Conservation (phyloP, 2,797 vertebrate species). For the Champsocephalus gunnari region DNA sequence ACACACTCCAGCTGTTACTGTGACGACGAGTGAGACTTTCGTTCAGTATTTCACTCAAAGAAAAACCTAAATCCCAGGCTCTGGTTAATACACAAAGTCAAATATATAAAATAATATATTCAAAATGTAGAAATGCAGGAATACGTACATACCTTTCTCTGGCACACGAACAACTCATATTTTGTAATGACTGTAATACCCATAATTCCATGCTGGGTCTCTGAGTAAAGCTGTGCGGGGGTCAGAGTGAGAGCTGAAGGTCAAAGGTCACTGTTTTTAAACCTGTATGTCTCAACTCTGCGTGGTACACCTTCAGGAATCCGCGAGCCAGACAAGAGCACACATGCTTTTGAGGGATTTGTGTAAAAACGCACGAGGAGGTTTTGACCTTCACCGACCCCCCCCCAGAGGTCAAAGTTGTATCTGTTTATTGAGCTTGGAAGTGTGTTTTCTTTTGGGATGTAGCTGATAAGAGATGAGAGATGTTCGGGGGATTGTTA, state of each 20-base stretch:
- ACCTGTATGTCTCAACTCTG: conserved; percentile 16
- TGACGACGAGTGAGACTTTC: background rate
- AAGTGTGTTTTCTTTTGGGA: conserved; percentile 38
- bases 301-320: conserved; percentile 34
- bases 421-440: conserved; percentile 47
- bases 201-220: conserved; percentile 51
- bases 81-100: too few relatives aligned
- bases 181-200: conserved; percentile 37
- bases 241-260: conserved; percentile 28
- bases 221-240: conserved; percentile 14
- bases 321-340: conserved; percentile 7
- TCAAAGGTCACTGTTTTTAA: too few relatives aligned
- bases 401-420: conserved; percentile 11
- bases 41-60: background rate
- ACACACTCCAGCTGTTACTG: conserved; percentile 4
- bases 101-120: too few relatives aligned
- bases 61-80: too few relatives aligned
- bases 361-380: background rate
- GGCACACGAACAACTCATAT: background rate
- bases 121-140: too few relatives aligned
- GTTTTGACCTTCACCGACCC: conserved; percentile 21
- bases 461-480: conserved; percentile 40
- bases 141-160: background rate
- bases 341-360: conserved; percentile 11
- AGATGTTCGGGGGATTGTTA: conserved; percentile 20